phyloP scores from a whole-genome alignment of 2,888 invertebrate species.

The Morinoia aosen region DNA sequence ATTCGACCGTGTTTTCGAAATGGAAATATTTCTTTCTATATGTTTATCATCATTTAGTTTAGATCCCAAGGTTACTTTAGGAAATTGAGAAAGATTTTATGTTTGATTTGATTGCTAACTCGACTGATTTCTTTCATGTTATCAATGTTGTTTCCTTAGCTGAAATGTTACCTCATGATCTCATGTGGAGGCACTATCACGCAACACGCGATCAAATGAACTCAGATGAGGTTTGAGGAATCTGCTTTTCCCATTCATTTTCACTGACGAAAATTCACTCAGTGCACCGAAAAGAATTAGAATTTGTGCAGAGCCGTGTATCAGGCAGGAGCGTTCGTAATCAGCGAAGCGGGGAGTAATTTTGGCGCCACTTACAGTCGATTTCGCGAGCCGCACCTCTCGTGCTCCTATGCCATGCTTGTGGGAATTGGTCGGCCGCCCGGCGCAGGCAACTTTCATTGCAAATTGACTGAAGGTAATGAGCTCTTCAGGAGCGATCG shows the following conservation, averaged over 20 bases:
- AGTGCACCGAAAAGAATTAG: not conserved
- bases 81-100: not conserved
- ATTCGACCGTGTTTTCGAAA: too few species aligned
- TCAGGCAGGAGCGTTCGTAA: not conserved
- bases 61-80: too few species aligned
- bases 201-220: not conserved
- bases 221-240: not conserved
- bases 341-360: constrained; percentile 14
- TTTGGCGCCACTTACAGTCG: not conserved
- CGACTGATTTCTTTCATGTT: not conserved
- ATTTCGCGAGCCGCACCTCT: not conserved
- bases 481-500: constrained; percentile 6
- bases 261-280: not conserved
- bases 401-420: constrained; percentile 8
- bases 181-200: not conserved
- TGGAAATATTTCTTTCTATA: too few species aligned
- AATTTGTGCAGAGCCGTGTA: not conserved
- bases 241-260: not conserved
- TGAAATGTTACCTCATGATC: not conserved
- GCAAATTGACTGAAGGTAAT: constrained; percentile 43
- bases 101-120: not conserved
- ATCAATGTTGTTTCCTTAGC: not conserved
- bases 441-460: not conserved
- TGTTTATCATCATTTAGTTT: too few species aligned
- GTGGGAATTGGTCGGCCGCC: not conserved